Evolutionary conservation across 2,888 invertebrate species (phyloP).

Genomic region (Trissolcus brochymenae): DNA sequence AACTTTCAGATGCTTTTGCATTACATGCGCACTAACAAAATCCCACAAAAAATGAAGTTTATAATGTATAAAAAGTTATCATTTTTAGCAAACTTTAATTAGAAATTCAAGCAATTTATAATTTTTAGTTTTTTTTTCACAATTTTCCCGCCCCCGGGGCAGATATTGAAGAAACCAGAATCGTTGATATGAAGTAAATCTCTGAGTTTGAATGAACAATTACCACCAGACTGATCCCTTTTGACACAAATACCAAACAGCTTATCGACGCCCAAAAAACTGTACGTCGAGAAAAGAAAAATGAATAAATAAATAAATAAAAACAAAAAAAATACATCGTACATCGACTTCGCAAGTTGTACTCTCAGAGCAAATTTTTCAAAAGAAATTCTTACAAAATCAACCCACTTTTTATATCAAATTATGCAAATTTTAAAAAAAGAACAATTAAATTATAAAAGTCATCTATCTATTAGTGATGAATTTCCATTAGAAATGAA

Average conservation of each 20-base stretch:
- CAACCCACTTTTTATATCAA: too few relatives aligned
- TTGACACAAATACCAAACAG: slow-evolving; percentile 30
- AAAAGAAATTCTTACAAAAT: too few relatives aligned
- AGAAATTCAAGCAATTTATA: background rate
- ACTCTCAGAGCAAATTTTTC: too few relatives aligned
- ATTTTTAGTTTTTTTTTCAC: slow-evolving; percentile 5
- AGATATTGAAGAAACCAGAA: slow-evolving; percentile 33
- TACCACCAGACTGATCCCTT: slow-evolving; percentile 26
- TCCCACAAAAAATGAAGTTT: background rate
- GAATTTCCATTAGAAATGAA: too few relatives aligned
- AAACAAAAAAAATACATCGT: background rate
- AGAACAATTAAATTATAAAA: background rate
- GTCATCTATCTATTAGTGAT: too few relatives aligned
- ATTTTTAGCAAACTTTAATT: background rate
- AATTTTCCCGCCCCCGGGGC: slow-evolving; percentile 42
- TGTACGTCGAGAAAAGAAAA: background rate
- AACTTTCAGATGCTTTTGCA: too few relatives aligned
- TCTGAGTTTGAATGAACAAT: slow-evolving; percentile 46
- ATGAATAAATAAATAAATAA: background rate
- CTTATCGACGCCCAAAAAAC: slow-evolving; percentile 3
- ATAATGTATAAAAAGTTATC: background rate
- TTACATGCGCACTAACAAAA: too few relatives aligned
- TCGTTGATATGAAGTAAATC: slow-evolving; percentile 46
- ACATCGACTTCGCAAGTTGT: too few relatives aligned
- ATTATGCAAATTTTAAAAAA: too few relatives aligned